Conservation (phyloP, 92 coral and sea anemone species). For the Metridium senile region DNA sequence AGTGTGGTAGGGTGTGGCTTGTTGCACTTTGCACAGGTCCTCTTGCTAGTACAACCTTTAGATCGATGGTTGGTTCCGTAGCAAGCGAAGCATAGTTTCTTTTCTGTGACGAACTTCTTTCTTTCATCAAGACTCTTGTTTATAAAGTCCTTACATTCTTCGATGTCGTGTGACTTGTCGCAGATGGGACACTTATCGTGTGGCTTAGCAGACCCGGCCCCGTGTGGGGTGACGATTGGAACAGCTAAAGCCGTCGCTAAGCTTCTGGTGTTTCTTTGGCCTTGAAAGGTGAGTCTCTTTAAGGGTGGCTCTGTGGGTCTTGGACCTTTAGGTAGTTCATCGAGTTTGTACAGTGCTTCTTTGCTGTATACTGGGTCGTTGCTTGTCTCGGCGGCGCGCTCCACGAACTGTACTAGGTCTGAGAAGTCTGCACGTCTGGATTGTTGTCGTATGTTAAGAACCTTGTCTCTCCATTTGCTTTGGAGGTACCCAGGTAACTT, state of each 20-base stretch:
- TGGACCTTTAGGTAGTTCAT: background rate
- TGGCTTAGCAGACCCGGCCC: slow-evolving; percentile 17
- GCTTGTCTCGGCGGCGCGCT: slow-evolving; percentile 36
- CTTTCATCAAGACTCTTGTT: slow-evolving; percentile 41
- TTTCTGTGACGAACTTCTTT: slow-evolving; percentile 44
- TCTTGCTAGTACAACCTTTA: slow-evolving; percentile 42
- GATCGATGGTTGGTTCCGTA: slow-evolving; percentile 51
- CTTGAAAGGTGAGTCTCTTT: background rate
- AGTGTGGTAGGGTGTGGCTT: slow-evolving; percentile 53
- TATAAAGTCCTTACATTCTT: slow-evolving; percentile 43
- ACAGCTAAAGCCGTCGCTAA: background rate
- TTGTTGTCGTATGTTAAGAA: slow-evolving; percentile 18
- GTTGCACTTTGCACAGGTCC: slow-evolving; percentile 42
- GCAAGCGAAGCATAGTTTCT: slow-evolving; percentile 41
- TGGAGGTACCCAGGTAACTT: slow-evolving; percentile 45
- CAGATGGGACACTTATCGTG: slow-evolving; percentile 33
- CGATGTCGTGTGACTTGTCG: slow-evolving; percentile 43
- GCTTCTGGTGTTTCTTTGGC: background rate
- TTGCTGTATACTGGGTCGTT: slow-evolving; percentile 57
- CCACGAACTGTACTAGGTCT: slow-evolving; percentile 35
- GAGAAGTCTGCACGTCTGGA: slow-evolving; percentile 23
- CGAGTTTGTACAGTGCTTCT: slow-evolving; percentile 41
- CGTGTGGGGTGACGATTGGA: slow-evolving; percentile 13
- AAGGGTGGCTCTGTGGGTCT: background rate
- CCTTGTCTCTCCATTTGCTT: slow-evolving; percentile 56